Evolutionary conservation across 1,140 invertebrate genomes (phyloP).

Genomic region (Ostrea edulis): DNA sequence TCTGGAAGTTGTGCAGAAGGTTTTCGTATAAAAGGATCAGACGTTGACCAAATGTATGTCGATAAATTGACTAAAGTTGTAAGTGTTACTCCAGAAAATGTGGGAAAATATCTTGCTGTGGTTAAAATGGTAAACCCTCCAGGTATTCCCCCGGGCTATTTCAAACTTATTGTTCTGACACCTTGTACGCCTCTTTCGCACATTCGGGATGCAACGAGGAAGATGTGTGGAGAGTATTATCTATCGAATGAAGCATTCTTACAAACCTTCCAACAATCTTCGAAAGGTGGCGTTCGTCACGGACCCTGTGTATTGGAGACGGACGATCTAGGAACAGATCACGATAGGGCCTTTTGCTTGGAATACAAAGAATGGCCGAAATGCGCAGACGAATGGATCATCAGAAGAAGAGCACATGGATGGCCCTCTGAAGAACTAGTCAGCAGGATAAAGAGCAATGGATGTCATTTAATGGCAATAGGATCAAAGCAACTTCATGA

Average conservation of each 20-base stretch:
- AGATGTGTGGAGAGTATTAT: not conserved
- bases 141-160: not conserved
- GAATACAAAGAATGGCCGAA: slow-evolving; percentile 39
- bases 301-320: not conserved
- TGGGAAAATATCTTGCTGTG: not conserved
- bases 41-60: slow-evolving; percentile 29
- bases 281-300: not conserved
- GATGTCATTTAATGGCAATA: slow-evolving; percentile 45
- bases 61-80: not conserved
- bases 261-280: not conserved
- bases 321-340: not conserved
- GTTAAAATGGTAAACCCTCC: not conserved
- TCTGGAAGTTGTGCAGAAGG: slow-evolving; percentile 31
- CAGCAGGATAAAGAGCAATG: slow-evolving; percentile 4
- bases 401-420: slow-evolving; percentile 21
- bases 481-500: not conserved
- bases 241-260: not conserved
- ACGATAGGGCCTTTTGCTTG: not conserved
- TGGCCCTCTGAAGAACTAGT: slow-evolving; percentile 49
- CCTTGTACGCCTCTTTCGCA: not conserved
- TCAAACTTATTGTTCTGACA: not conserved
- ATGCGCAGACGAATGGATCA: slow-evolving; percentile 48
- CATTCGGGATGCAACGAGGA: not conserved
- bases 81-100: not conserved
- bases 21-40: slow-evolving; percentile 5